These are phyloP conservation scores for Megalopta genalis DNA, from an alignment of 1,140 invertebrate genomes.

Conservation along the genomic window DNA sequence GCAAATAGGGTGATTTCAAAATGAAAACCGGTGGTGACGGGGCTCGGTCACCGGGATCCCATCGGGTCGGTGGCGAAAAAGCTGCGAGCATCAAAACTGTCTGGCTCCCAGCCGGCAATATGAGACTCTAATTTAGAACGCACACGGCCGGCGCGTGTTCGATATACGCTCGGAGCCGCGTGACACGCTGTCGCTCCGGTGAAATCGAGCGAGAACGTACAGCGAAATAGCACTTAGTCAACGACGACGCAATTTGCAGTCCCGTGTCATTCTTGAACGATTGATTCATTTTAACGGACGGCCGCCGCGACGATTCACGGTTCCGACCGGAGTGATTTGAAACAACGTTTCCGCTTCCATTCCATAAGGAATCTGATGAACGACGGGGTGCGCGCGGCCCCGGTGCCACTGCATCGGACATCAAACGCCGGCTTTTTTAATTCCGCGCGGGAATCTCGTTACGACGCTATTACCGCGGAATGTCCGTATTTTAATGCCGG, in stretches of 20 bases:
- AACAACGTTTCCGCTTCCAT: not conserved
- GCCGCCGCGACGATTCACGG: not conserved
- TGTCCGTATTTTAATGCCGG: too few relatives aligned
- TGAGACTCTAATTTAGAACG: slow-evolving; percentile 44
- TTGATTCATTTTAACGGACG: not conserved
- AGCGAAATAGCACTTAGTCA: slow-evolving; percentile 8
- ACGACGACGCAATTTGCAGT: slow-evolving; percentile 12
- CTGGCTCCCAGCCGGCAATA: slow-evolving; percentile 17
- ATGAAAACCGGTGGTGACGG: slow-evolving; percentile 53
- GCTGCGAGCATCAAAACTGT: slow-evolving; percentile 9
- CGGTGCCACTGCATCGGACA: not conserved
- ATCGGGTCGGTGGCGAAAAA: slow-evolving; percentile 13
- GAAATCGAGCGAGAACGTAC: slow-evolving; percentile 20
- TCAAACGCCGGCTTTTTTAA: too few relatives aligned
- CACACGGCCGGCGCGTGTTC: not conserved
- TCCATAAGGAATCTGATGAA: not conserved
- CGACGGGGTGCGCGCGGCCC: not conserved
- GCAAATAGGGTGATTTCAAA: slow-evolving; percentile 55
- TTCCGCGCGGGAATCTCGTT: too few relatives aligned
- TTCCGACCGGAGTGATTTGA: not conserved
- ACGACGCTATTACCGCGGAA: too few relatives aligned
- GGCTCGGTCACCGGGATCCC: slow-evolving; percentile 26
- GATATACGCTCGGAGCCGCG: not conserved
- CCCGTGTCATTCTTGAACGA: slow-evolving; percentile 7
- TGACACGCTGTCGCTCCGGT: not conserved